Evolutionary conservation across 2,113 vertebrate genomes (phyloP), one percentile per base, ranked within the genome.

Genomic region (Pavo muticus): DNA sequence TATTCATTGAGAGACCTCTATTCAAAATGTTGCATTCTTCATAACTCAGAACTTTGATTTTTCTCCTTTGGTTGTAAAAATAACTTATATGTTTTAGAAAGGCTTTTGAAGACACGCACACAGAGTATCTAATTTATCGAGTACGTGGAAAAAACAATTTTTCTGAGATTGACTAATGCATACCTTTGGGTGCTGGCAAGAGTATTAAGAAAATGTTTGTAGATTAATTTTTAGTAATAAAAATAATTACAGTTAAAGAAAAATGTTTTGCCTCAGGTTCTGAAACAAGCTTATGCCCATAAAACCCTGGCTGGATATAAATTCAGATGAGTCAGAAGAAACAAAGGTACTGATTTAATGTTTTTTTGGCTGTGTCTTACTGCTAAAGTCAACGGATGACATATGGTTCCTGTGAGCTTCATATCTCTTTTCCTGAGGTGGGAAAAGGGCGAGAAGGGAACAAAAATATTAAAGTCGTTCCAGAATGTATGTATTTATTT

Each of bases 211-310:
- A n/a, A 82, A 95, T 91, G 87, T 84, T 95, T 91, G 83, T 86
- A 84, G 72, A 84, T 94, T 95, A 88, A 91, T 95, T 95, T 92
- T 94, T 81, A 37, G 79, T 95, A 95, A 94, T 94, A 93, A 95
- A 95, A 95, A 90, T 94, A 93, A 95, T 94, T 94, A 48, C 29
- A 65, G 72, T 89, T 91, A 69, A 83, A 86, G 85, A 88, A 87
- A 85, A 96, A 91, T 93, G 85, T 72, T 94, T 96, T 91, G 93
- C 95, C 93, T 83, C 69, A 20, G 94, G 93, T 95, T 96, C 88
- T 95, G 75, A 93, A 97, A 91, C 71, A 88, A 77, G 72, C 79
- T 94, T 74, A 37, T 64, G 61, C 90, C 81, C 60, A 91, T 95
- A 96, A 91, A 95, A 27, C 25, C 54, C 52, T 74, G 60, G 48